Conservation (phyloP, 2,797 vertebrate species). For the Microtus agrestis region DNA sequence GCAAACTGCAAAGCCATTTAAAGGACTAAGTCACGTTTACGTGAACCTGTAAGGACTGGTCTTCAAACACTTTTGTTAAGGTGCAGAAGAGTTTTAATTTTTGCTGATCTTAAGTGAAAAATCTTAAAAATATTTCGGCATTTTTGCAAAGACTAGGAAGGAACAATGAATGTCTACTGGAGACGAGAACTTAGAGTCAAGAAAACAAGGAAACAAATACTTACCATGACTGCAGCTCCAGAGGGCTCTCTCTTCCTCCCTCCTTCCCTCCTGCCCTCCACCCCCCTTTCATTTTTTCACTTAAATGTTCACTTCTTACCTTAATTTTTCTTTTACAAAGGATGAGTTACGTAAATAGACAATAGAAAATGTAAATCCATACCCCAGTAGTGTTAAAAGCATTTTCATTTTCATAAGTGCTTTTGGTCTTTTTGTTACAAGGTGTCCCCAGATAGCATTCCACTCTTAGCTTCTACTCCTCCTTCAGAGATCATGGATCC, state of each 20-base stretch:
- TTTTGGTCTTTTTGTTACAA: neutral
- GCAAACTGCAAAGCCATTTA: neutral
- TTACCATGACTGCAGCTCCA: neutral
- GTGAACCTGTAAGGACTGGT: neutral
- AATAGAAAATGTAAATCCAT: neutral
- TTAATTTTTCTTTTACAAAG: constrained; percentile 6
- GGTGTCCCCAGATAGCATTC: neutral
- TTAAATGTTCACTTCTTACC: neutral
- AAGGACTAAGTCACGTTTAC: constrained; percentile 16
- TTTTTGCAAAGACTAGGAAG: constrained; percentile 2
- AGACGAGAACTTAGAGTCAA: neutral
- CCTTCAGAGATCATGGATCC: neutral
- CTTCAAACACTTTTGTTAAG: neutral
- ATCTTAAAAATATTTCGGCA: neutral
- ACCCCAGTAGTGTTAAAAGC: neutral
- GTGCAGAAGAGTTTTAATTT: neutral
- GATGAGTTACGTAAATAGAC: neutral
- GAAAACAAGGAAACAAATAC: neutral
- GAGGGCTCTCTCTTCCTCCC: neutral
- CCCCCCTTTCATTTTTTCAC: neutral
- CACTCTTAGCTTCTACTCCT: neutral
- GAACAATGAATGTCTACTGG: neutral
- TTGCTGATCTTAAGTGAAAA: neutral
- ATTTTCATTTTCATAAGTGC: neutral
- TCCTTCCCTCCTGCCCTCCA: no score